Conservation (phyloP, 2,888 invertebrate genomes). For the Molorchus minor region DNA sequence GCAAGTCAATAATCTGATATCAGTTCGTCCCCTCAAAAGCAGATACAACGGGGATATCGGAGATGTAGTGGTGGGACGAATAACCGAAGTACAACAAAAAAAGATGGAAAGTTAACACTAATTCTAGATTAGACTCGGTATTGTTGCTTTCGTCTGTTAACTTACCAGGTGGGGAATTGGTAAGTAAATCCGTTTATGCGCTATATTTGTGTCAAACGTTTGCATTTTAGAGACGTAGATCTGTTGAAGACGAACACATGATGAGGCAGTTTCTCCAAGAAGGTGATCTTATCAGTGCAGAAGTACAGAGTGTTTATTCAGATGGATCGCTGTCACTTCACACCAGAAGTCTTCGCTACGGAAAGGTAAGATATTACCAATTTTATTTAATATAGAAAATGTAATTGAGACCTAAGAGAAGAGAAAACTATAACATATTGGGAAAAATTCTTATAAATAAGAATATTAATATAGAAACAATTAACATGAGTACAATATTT, state of each 20-base stretch:
- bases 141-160: conserved; percentile 93
- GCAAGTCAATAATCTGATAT: conserved; percentile 93
- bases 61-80: conserved; percentile 94
- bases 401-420: too few species aligned
- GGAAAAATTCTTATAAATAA: too few species aligned
- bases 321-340: conserved; percentile 95
- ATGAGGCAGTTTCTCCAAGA: conserved; percentile 95
- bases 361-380: conserved; percentile 73
- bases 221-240: conserved; percentile 78
- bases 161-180: conserved; percentile 96
- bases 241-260: conserved; percentile 96
- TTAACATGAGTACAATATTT: too few species aligned
- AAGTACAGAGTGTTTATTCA: conserved; percentile 91
- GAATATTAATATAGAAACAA: too few species aligned
- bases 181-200: conserved; percentile 55
- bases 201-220: background rate
- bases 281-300: conserved; percentile 96
- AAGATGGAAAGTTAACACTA: conserved; percentile 95
- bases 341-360: conserved; percentile 96
- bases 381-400: background rate
- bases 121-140: conserved; percentile 87
- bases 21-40: conserved; percentile 89
- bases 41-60: conserved; percentile 94
- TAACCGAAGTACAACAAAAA: conserved; percentile 93
- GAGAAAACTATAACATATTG: too few species aligned